Evolutionary conservation across 2,113 vertebrate species (phyloP).

Genomic region (Xenus cinereus): DNA sequence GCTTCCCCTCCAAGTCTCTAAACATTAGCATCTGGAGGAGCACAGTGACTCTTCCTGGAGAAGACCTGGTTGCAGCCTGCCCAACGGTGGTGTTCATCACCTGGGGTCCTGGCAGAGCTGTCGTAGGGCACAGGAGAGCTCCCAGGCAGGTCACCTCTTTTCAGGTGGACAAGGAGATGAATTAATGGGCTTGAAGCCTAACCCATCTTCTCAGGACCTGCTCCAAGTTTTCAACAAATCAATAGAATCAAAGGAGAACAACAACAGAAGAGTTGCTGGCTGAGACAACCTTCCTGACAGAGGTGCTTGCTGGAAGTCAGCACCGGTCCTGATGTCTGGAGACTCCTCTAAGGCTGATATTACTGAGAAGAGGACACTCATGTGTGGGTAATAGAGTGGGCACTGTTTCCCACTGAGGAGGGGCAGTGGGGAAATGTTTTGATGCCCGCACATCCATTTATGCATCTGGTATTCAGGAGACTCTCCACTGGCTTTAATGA

Average conservation of each 20-base stretch:
- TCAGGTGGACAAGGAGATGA: neutral
- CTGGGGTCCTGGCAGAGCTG: neutral
- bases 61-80: neutral
- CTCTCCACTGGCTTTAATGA: neutral
- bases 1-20: neutral
- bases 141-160: neutral
- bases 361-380: rapidly evolving
- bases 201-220: neutral
- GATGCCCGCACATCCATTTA: neutral
- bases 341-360: neutral
- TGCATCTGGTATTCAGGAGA: neutral
- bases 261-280: neutral
- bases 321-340: neutral
- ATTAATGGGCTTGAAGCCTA: neutral
- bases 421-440: neutral
- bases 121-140: neutral
- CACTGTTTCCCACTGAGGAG: neutral
- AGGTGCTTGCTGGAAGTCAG: neutral
- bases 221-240: neutral
- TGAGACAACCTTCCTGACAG: neutral
- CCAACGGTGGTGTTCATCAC: neutral
- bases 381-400: neutral
- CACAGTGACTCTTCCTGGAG: neutral
- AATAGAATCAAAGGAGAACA: neutral
- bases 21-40: neutral